Evolutionary conservation across 1,140 invertebrate species (phyloP).

Genomic region (Ylistrum balloti): DNA sequence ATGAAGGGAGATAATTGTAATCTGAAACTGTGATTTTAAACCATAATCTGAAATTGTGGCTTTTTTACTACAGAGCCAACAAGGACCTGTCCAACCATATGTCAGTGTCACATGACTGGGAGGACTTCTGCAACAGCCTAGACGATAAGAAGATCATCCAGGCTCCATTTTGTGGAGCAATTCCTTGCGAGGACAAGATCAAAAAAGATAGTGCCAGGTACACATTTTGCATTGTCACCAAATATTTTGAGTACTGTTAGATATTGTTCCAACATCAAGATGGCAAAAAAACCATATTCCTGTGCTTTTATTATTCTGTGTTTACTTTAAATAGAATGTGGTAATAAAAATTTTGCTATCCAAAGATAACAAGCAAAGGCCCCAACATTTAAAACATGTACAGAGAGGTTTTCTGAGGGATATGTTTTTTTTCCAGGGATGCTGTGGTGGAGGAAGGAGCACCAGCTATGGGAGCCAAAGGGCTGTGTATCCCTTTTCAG

Average conservation of each 20-base stretch:
- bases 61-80: slow-evolving; percentile 86
- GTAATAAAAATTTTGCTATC: no score
- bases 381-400: no score
- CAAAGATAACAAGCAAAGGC: no score
- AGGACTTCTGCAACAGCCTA: slow-evolving; percentile 90
- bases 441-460: slow-evolving; percentile 88
- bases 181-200: slow-evolving; percentile 95
- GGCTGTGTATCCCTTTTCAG: slow-evolving; percentile 97
- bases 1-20: no score
- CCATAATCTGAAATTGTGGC: no score
- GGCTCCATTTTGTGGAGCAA: slow-evolving; percentile 96
- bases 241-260: no score
- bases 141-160: slow-evolving; percentile 95
- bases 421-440: slow-evolving; percentile 74
- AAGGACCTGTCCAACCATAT: slow-evolving; percentile 90
- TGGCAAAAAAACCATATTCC: no score
- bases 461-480: slow-evolving; percentile 99
- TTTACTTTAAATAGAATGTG: no score
- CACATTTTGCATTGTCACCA: background rate
- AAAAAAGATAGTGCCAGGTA: slow-evolving; percentile 97
- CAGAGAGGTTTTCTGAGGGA: slow-evolving; percentile 19
- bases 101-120: slow-evolving; percentile 89
- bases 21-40: background rate
- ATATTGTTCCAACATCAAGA: no score
- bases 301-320: no score